A percentile compares a stretch with the other conserved stretches of the same genome.
Evolutionary conservation across 2,797 vertebrate genomes (phyloP).

Genomic region (Amphiprion clarkii): DNA sequence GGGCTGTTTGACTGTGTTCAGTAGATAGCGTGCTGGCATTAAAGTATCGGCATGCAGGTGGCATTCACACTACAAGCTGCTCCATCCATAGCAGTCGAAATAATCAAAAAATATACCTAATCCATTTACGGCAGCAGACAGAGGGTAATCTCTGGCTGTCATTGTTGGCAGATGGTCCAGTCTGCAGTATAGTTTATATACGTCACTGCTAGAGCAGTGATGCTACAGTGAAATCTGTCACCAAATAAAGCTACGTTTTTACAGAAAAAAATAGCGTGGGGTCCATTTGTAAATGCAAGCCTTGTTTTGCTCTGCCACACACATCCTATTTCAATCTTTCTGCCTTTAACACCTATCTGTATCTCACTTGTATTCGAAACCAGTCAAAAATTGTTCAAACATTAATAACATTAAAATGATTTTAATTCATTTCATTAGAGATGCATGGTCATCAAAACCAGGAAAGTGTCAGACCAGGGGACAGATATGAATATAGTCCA

Average conservation of each 20-base stretch:
- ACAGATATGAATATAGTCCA: background rate
- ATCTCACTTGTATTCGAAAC: background rate
- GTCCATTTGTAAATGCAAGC: background rate
- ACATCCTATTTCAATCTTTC: background rate
- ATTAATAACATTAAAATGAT: too few species aligned
- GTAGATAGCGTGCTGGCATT: background rate
- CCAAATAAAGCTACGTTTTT: background rate
- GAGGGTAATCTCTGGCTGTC: background rate
- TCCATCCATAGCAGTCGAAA: background rate
- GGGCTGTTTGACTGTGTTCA: too few species aligned
- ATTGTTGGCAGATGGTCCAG: background rate
- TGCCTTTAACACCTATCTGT: background rate
- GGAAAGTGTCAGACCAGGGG: background rate
- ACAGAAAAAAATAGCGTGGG: too few species aligned
- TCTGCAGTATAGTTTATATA: background rate
- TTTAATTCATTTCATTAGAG: background rate
- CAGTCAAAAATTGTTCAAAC: too few species aligned
- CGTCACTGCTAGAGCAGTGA: background rate
- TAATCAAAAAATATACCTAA: background rate
- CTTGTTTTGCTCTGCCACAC: background rate
- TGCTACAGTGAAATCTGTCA: background rate
- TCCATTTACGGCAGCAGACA: background rate
- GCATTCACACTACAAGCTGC: background rate
- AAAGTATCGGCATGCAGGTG: background rate
- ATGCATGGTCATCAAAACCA: background rate